Conservation (phyloP, 2,888 invertebrate species). For the Archips xylosteana region DNA sequence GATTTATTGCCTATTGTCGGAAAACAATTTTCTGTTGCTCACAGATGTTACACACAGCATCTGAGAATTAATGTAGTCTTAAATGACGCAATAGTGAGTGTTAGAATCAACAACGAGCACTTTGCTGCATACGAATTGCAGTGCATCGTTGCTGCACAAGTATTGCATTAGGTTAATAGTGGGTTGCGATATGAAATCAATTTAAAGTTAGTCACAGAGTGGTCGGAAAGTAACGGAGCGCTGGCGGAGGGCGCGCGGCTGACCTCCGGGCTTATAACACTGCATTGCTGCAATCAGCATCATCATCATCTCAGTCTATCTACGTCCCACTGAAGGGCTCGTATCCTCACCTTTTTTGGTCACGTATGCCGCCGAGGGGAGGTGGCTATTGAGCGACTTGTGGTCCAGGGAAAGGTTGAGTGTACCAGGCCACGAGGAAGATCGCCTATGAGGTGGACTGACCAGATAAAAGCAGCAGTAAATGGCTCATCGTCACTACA, state of each 20-base stretch:
- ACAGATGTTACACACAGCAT: not conserved
- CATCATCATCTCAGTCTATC: too few species aligned
- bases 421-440: too few species aligned
- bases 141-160: conserved; percentile 4
- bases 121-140: conserved; percentile 13
- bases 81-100: not conserved
- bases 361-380: too few species aligned
- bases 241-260: not conserved
- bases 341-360: too few species aligned
- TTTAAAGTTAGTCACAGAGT: conserved; percentile 1
- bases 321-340: too few species aligned
- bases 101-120: not conserved
- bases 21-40: conserved; percentile 19
- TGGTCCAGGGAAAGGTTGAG: too few species aligned
- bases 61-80: not conserved
- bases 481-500: too few species aligned
- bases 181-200: conserved; percentile 5
- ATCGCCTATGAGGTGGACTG: too few species aligned
- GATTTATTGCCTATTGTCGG: conserved; percentile 25
- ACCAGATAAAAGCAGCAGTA: too few species aligned
- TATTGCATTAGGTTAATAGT: conserved; percentile 26
- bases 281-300: not conserved
- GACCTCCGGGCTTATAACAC: too few species aligned
- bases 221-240: not conserved
- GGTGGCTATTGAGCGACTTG: too few species aligned